phyloP scores from a whole-genome alignment of 2,888 invertebrate genomes.

The Eupithecia inturbata region DNA sequence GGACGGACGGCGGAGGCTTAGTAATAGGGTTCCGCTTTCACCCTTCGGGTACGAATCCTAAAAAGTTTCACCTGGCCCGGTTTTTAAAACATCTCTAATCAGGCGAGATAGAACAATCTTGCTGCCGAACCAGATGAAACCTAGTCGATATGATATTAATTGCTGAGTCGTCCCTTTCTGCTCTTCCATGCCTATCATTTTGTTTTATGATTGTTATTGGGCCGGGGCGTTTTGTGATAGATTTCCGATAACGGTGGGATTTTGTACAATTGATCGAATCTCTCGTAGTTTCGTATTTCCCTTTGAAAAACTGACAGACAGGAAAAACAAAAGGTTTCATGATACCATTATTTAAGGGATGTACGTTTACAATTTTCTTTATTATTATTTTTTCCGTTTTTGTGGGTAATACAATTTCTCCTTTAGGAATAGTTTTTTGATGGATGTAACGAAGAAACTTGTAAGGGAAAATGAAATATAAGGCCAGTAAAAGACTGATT shows the following conservation, averaged over 20 bases:
- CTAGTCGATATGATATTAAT: not conserved
- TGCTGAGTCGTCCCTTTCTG: not conserved
- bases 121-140: not conserved
- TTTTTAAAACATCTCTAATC: no score
- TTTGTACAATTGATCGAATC: slow-evolving; percentile 10
- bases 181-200: not conserved
- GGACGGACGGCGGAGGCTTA: no score
- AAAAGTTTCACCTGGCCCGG: no score
- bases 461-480: not conserved
- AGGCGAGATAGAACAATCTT: no score
- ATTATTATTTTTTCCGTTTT: not conserved
- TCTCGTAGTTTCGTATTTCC: not conserved
- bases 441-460: not conserved
- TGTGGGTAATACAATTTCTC: not conserved
- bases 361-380: slow-evolving; percentile 2
- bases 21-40: no score
- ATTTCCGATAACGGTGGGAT: not conserved
- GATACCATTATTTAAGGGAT: not conserved
- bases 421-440: not conserved
- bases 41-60: no score
- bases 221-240: slow-evolving; percentile 4
- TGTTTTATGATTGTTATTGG: slow-evolving; percentile 6
- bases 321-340: not conserved
- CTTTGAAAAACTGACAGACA: not conserved
- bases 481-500: not conserved